Percentiles rank a stretch among this genome's conserved stretches.
These are phyloP conservation scores for Heliconius erato DNA, from an alignment of 2,888 invertebrate genomes.

Conservation along the genomic window DNA sequence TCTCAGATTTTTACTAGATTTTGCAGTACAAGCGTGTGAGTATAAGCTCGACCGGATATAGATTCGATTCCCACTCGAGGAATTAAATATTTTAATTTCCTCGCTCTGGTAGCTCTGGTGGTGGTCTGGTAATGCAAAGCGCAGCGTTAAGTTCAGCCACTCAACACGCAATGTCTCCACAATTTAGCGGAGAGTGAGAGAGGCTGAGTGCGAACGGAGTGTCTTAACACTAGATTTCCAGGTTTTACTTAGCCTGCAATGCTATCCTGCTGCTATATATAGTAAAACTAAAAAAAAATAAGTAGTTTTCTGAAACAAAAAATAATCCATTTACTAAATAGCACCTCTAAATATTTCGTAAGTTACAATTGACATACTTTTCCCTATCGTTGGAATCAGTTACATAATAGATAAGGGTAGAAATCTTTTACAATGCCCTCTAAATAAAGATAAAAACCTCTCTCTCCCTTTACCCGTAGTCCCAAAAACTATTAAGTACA, in stretches of 20 bases:
- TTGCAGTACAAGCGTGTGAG: too few species aligned
- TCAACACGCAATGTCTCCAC: background rate
- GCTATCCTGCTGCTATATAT: background rate
- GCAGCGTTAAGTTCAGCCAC: background rate
- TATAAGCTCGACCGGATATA: too few species aligned
- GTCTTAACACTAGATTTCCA: too few species aligned
- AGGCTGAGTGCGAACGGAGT: background rate
- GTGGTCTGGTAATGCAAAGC: background rate
- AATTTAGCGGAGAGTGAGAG: background rate
- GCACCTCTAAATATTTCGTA: background rate
- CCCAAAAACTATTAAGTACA: slow-evolving; percentile 19
- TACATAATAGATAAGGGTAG: slow-evolving; percentile 20
- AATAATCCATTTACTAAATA: background rate
- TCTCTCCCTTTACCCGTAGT: background rate
- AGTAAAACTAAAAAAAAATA: background rate
- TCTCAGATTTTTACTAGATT: too few species aligned
- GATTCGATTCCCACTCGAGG: background rate
- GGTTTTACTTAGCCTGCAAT: background rate
- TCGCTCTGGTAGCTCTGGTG: background rate
- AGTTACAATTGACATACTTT: background rate
- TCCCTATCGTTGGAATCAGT: slow-evolving; percentile 3
- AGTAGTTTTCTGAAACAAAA: background rate
- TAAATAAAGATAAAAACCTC: slow-evolving; percentile 21
- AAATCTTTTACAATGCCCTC: slow-evolving; percentile 5
- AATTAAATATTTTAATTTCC: background rate